A percentile compares a stretch with the other conserved stretches of the same genome.
phyloP scores from a whole-genome alignment of 2,113 vertebrate species.

The Cebidichthys violaceus region DNA sequence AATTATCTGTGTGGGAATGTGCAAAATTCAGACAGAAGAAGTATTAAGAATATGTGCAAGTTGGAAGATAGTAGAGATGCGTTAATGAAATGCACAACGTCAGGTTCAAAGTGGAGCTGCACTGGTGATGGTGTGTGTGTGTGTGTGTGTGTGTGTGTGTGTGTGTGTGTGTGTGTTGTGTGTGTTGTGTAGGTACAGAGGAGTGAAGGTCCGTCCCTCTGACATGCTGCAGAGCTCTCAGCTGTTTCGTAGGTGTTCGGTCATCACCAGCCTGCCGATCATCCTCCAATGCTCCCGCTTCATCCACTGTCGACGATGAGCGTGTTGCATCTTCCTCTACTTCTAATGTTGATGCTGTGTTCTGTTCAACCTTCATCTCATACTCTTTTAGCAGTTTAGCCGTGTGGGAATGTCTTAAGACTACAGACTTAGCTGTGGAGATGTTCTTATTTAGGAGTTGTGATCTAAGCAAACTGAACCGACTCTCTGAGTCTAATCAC shows the following conservation, averaged over 20 bases:
- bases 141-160: no score
- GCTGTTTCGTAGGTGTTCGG: no score
- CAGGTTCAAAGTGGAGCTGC: no score
- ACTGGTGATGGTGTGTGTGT: background rate
- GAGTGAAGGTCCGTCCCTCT: conserved; percentile 7
- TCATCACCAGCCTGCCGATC: background rate
- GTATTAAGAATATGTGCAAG: no score
- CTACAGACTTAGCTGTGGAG: background rate
- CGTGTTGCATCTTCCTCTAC: background rate
- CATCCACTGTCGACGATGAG: background rate
- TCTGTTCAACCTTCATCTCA: background rate
- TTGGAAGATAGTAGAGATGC: no score
- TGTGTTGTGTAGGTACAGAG: conserved; percentile 21
- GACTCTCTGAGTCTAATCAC: no score
- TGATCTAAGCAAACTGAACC: background rate
- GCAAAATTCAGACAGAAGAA: no score
- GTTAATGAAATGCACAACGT: no score
- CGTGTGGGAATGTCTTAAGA: no score
- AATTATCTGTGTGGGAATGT: no score
- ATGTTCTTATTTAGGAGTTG: background rate
- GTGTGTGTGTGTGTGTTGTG: background rate
- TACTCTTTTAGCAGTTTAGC: background rate
- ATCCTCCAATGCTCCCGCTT: background rate
- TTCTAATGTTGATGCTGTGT: background rate
- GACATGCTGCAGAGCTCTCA: background rate